These are phyloP conservation scores for Bombyx mandarina DNA, from an alignment of 1,140 invertebrate genomes.

Conservation along the genomic window DNA sequence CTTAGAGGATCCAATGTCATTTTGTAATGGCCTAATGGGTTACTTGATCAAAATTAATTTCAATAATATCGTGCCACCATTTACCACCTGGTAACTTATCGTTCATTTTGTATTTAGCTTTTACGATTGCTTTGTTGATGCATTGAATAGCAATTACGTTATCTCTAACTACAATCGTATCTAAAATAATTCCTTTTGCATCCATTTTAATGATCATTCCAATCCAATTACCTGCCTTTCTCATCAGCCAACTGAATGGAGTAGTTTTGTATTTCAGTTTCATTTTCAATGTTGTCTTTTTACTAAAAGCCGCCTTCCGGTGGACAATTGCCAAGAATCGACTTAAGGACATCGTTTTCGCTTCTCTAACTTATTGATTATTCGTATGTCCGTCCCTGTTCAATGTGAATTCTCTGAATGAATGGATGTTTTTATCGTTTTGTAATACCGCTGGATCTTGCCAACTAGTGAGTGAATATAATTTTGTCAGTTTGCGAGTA, in stretches of 20 bases:
- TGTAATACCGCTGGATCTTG: slow-evolving; percentile 49
- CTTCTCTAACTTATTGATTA: slow-evolving; percentile 13
- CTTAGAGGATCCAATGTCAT: too few species aligned
- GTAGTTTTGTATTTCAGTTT: slow-evolving; percentile 55
- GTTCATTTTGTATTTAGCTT: too few species aligned
- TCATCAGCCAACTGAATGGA: slow-evolving; percentile 42
- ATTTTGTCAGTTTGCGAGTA: slow-evolving; percentile 35
- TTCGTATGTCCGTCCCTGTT: slow-evolving; percentile 29
- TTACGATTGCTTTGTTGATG: not conserved
- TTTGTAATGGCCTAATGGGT: too few species aligned
- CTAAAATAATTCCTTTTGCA: slow-evolving; percentile 11
- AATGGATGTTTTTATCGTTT: slow-evolving; percentile 52
- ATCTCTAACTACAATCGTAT: slow-evolving; percentile 1
- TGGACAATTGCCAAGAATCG: slow-evolving; percentile 66
- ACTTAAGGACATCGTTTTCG: slow-evolving; percentile 32
- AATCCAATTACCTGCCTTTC: slow-evolving; percentile 27
- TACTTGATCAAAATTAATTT: too few species aligned
- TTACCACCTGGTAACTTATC: too few species aligned
- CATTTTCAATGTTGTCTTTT: slow-evolving; percentile 44
- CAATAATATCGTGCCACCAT: too few species aligned
- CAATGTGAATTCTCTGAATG: slow-evolving; percentile 59
- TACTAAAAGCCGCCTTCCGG: slow-evolving; percentile 56
- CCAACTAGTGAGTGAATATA: slow-evolving; percentile 60
- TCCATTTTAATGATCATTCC: slow-evolving; percentile 26
- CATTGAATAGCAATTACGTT: not conserved